Percentiles rank a stretch among this genome's conserved stretches.
Evolutionary conservation across 2,113 vertebrate genomes (phyloP).

Genomic region (Microtus ochrogaster): DNA sequence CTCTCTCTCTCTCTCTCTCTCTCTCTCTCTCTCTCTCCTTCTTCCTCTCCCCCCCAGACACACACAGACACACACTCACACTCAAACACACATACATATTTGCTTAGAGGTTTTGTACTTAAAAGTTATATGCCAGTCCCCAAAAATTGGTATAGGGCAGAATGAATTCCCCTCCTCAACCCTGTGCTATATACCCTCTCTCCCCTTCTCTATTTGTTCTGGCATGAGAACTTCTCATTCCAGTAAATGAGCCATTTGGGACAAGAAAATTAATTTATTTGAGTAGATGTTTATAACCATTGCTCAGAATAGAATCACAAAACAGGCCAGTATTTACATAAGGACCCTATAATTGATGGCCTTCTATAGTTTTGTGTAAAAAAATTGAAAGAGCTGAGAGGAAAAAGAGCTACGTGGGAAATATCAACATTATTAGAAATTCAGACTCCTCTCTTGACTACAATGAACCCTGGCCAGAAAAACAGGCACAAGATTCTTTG

Average conservation of each 20-base stretch:
- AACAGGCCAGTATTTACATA: constrained; percentile 79
- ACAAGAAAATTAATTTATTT: constrained; percentile 81
- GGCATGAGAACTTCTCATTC: constrained; percentile 66
- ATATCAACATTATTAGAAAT: constrained; percentile 72
- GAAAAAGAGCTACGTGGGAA: constrained; percentile 72
- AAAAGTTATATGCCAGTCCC: constrained; percentile 17
- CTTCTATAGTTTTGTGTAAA: constrained; percentile 74
- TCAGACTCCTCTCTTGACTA: constrained; percentile 45
- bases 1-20: not conserved
- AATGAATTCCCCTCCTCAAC: constrained; percentile 41
- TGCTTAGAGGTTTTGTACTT: constrained; percentile 51
- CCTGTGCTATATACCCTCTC: constrained; percentile 30
- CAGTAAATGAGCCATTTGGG: constrained; percentile 76
- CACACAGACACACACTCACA: not conserved
- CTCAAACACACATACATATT: not conserved
- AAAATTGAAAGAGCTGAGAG: constrained; percentile 56
- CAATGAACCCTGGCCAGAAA: not conserved
- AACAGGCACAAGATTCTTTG: not conserved
- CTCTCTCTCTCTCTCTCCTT: not conserved
- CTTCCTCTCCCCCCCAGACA: too few relatives aligned
- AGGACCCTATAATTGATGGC: constrained; percentile 78
- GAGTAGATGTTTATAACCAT: constrained; percentile 79
- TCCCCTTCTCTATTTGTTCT: constrained; percentile 67
- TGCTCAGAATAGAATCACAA: constrained; percentile 79
- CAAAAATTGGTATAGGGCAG: constrained; percentile 30